Percentiles rank a stretch among this genome's conserved stretches.
Conservation (phyloP, 2,888 invertebrate genomes). For the Eulithis prunata region DNA sequence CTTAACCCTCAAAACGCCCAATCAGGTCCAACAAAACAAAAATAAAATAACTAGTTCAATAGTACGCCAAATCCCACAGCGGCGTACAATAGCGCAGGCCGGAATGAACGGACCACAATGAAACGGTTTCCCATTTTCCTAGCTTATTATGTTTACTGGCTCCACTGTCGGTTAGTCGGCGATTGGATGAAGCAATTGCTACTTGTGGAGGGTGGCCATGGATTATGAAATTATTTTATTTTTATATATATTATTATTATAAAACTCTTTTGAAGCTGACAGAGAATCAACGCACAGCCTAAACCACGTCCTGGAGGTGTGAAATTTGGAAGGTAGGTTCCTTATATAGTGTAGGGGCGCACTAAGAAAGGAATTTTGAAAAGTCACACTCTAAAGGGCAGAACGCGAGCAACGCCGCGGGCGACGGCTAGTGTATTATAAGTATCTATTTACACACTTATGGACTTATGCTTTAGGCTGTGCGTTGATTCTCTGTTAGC, state of each 20-base stretch:
- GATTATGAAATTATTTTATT: background rate
- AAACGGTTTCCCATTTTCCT: conserved; percentile 41
- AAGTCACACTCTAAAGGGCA: too few species aligned
- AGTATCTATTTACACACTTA: too few species aligned
- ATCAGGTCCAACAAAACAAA: conserved; percentile 19
- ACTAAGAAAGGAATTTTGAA: too few species aligned
- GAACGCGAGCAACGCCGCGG: too few species aligned
- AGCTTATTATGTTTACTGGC: conserved; percentile 46
- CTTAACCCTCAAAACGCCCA: conserved; percentile 2
- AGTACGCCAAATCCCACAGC: conserved; percentile 33
- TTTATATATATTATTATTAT: background rate
- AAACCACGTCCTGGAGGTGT: too few species aligned
- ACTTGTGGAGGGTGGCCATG: conserved; percentile 42
- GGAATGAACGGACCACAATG: conserved; percentile 34
- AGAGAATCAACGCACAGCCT: too few species aligned
- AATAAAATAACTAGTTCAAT: conserved; percentile 34
- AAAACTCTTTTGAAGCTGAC: background rate
- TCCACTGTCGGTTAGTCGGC: conserved; percentile 44
- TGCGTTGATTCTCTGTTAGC: too few species aligned
- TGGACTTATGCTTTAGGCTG: too few species aligned
- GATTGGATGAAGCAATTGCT: conserved; percentile 57
- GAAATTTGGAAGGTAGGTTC: too few species aligned
- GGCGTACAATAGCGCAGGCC: conserved; percentile 16
- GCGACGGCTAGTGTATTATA: too few species aligned
- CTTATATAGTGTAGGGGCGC: too few species aligned